A percentile compares a stretch with the other conserved stretches of the same genome.
These are phyloP conservation scores for Bombus waltoni DNA, from an alignment of 1,140 invertebrate genomes.

Conservation along the genomic window DNA sequence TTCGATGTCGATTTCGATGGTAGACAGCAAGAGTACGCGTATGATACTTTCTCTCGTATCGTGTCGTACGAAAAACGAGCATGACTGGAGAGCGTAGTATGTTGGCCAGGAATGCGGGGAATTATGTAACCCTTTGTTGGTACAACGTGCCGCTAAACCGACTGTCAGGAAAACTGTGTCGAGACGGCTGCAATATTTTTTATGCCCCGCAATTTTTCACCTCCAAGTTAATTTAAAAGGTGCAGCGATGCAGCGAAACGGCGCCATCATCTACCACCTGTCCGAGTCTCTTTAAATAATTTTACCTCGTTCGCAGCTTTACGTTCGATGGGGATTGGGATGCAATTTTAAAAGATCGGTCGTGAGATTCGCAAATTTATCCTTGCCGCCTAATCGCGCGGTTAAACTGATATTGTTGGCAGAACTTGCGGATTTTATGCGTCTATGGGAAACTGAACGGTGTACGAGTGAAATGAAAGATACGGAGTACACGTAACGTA, in stretches of 20 bases:
- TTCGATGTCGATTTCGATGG: neutral
- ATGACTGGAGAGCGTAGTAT: constrained; percentile 43
- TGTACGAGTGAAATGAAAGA: too few relatives aligned
- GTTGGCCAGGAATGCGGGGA: constrained; percentile 67
- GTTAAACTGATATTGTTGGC: too few relatives aligned
- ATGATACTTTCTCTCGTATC: constrained; percentile 53
- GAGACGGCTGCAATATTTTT: constrained; percentile 24
- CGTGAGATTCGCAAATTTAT: too few relatives aligned
- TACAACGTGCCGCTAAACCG: constrained; percentile 54
- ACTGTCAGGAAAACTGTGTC: constrained; percentile 42
- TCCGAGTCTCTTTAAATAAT: neutral
- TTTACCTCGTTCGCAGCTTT: neutral
- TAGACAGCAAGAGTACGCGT: neutral
- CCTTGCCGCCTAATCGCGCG: too few relatives aligned
- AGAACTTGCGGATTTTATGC: too few relatives aligned
- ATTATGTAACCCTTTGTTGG: constrained; percentile 77
- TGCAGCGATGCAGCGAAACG: neutral
- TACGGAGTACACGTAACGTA: too few relatives aligned
- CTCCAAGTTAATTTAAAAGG: neutral
- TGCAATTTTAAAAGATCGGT: too few relatives aligned
- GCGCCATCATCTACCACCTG: neutral
- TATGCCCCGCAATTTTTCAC: constrained; percentile 13
- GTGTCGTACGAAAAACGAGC: constrained; percentile 6
- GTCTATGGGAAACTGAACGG: too few relatives aligned
- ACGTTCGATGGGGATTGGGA: neutral